Evolutionary conservation across 2,797 vertebrate genomes (phyloP).

Genomic region (Paedocypris micromegethes): DNA sequence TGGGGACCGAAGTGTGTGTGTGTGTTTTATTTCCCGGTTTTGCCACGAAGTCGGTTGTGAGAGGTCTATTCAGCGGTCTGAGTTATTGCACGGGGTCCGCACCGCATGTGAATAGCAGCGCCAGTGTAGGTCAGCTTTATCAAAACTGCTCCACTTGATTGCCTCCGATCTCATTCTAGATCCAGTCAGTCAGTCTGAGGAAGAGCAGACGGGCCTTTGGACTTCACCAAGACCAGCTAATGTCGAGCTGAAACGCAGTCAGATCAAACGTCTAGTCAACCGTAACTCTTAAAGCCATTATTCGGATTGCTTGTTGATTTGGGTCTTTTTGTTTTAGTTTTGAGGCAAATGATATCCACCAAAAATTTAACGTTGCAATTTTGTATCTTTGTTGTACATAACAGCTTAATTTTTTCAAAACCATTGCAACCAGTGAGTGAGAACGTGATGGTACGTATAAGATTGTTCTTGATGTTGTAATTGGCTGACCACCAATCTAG

Average conservation of each 20-base stretch:
- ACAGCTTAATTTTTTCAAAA: too few relatives aligned
- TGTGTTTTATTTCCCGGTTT: not conserved
- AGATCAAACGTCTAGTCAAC: not conserved
- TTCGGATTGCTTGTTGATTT: too few relatives aligned
- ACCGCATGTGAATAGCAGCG: conserved; percentile 27
- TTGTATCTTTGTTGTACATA: too few relatives aligned
- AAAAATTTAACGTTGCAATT: too few relatives aligned
- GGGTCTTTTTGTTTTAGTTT: too few relatives aligned
- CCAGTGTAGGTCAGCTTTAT: conserved; percentile 32
- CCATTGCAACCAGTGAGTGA: too few relatives aligned
- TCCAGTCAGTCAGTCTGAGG: conserved; percentile 39
- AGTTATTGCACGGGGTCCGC: conserved; percentile 16
- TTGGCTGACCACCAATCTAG: too few relatives aligned
- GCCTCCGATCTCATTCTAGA: conserved; percentile 44
- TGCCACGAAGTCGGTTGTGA: conserved; percentile 2
- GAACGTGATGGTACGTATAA: too few relatives aligned
- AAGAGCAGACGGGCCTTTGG: conserved; percentile 27
- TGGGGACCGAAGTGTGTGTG: conserved; percentile 2
- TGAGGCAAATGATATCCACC: too few relatives aligned
- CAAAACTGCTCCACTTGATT: conserved; percentile 42
- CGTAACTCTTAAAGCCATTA: too few relatives aligned
- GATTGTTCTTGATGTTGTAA: too few relatives aligned
- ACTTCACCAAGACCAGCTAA: conserved; percentile 31
- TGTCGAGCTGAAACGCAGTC: conserved; percentile 15
- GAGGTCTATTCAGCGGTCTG: conserved; percentile 11